Conservation (phyloP, 2,888 invertebrate genomes). For the Lithodes maja region DNA sequence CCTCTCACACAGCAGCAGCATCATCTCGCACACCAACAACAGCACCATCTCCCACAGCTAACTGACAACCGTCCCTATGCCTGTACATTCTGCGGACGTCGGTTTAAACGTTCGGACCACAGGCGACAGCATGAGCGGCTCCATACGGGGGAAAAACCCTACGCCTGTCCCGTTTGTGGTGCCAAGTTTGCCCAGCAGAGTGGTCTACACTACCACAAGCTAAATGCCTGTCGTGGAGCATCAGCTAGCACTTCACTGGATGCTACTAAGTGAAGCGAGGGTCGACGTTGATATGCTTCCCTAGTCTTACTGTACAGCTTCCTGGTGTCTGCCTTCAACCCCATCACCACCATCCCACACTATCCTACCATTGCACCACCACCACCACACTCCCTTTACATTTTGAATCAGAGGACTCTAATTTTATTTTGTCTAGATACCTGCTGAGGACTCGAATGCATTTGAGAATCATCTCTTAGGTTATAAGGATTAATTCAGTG, state of each 20-base stretch:
- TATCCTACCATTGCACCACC: neutral
- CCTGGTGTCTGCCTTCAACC: neutral
- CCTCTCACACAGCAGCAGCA: constrained; percentile 38
- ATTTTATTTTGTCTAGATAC: no score
- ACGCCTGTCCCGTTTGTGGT: constrained; percentile 68
- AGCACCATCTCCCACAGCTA: constrained; percentile 52
- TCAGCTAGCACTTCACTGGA: neutral
- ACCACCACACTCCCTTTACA: neutral
- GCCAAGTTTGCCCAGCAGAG: constrained; percentile 71
- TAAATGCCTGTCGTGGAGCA: constrained; percentile 51
- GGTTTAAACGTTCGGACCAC: constrained; percentile 69
- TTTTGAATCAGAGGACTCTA: no score
- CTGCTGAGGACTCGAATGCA: no score
- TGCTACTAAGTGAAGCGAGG: constrained; percentile 14
- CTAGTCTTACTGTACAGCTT: neutral
- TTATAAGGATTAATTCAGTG: no score
- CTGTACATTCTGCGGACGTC: constrained; percentile 67
- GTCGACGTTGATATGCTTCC: neutral
- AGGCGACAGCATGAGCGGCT: constrained; percentile 69
- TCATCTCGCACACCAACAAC: constrained; percentile 30
- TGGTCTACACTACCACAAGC: constrained; percentile 59
- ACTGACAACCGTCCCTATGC: constrained; percentile 63
- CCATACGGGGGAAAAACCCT: constrained; percentile 71
- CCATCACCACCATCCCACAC: neutral
- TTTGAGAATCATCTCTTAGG: no score